Base-by-base conservation (phyloP, 2,797 vertebrate species). In the Morus bassanus region DNA sequence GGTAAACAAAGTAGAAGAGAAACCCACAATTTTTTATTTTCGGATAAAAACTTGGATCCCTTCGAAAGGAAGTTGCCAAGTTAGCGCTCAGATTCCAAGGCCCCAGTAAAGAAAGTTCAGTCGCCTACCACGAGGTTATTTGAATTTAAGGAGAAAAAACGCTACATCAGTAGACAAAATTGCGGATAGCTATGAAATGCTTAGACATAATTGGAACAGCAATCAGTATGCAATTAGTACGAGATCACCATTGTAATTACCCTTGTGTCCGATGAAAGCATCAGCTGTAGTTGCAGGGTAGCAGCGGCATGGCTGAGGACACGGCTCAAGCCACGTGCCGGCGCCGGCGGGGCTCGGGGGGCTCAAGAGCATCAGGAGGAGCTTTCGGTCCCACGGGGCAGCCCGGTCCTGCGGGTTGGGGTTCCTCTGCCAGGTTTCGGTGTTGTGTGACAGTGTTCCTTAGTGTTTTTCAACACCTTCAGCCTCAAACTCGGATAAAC, bases 61-160 rank as follows among this genome's bases (percentile, higher is more conserved):
- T 83, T 77, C 39, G 59, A 79, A 85, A 80, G 51, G 39, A 63
- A 70, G 53, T 8, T 46, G 60, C 64, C 65, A 67, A 88, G 77
- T 45, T 18, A 68, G 48, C 1, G 8, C 16, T 74, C 64, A 17
- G 30, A 75, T 86, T 64, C 76, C 53, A 35, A 54, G 11, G 16
- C 70, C 86, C 22, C 56, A 18, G 2, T 67, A 37, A 82, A 64
- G 67, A 31, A 43, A 31, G 25, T 30, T 85, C 31, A 56, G 57
- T 37, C n/a, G 7, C n/a, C 28, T 56, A 7, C 46, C 0, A 0
- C 1, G 0, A 22, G 12, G 50, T n/a, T 41, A 37, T 75, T 45
- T 85, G 69, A 48, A 46, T 76, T n/a, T 56, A 25, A 83, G 63
- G 46, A 64, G 63, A 46, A 85, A 53, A 57, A 81, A 51, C 1